Evolutionary conservation across 2,797 vertebrate genomes (phyloP).

Genomic region (Gymnothorax reevesii): DNA sequence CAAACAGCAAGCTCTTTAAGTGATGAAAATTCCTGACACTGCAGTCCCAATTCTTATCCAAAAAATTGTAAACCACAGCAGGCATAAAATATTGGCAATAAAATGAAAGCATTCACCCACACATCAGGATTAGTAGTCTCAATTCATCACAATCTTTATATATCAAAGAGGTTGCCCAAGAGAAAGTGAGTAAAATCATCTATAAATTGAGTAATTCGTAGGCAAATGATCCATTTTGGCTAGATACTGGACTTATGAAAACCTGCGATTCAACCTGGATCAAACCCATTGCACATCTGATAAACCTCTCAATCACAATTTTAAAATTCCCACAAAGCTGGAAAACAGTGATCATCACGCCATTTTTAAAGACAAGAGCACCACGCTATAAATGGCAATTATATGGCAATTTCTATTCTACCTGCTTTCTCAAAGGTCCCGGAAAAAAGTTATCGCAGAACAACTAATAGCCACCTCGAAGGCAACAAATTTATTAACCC

Average conservation of each 20-base stretch:
- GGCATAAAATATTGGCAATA: background rate
- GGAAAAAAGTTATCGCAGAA: background rate
- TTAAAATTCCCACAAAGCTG: constrained; percentile 11
- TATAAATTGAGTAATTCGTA: background rate
- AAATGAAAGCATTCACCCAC: background rate
- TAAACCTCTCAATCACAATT: background rate
- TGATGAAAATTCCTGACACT: background rate
- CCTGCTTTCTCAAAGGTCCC: too few relatives aligned
- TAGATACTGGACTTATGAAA: constrained; percentile 5
- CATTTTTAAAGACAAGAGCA: constrained; percentile 14
- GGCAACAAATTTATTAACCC: background rate
- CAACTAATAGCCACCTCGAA: background rate
- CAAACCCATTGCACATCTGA: background rate
- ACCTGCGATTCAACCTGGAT: constrained; percentile 7
- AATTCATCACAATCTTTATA: background rate
- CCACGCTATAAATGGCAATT: background rate
- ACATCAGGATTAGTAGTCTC: background rate
- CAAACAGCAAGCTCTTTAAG: background rate
- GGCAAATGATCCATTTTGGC: constrained; percentile 24
- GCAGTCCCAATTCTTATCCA: background rate
- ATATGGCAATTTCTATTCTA: background rate
- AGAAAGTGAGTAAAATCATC: constrained; percentile 6
- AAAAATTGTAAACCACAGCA: background rate
- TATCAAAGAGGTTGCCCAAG: constrained; percentile 12
- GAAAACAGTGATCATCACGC: background rate